Conservation (phyloP, 2,888 invertebrate species). For the Caenorhabditis panamensis region DNA sequence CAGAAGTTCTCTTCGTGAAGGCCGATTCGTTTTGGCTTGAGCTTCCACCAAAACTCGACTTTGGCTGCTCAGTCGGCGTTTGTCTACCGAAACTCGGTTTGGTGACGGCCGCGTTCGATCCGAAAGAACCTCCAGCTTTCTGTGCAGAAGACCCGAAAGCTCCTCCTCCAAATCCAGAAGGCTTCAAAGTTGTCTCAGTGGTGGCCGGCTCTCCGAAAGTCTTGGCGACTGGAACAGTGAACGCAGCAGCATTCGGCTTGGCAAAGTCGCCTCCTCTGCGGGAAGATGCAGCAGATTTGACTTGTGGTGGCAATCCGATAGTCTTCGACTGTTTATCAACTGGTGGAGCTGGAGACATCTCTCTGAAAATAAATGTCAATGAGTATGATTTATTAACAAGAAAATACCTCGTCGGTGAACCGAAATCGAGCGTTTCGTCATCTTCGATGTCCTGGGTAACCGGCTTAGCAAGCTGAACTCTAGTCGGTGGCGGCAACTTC, state of each 20-base stretch:
- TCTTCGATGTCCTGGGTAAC: not conserved
- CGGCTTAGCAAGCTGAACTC: not conserved
- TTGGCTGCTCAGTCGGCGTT: not conserved
- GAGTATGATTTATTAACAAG: too few species aligned
- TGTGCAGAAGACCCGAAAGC: not conserved
- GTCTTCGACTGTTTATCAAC: not conserved
- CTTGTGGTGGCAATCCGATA: not conserved
- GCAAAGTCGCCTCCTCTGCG: conserved; percentile 7
- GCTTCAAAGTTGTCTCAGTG: not conserved
- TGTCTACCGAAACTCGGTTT: not conserved
- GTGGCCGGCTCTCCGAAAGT: not conserved
- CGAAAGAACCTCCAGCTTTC: not conserved
- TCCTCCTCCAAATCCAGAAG: conserved; percentile 1
- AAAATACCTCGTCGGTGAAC: conserved; percentile 3
- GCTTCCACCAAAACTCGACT: too few species aligned
- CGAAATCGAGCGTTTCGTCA: conserved; percentile 25
- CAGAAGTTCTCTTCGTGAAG: not conserved
- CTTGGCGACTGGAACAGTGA: not conserved
- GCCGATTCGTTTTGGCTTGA: not conserved
- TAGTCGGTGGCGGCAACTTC: conserved; percentile 1
- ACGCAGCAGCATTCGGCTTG: not conserved
- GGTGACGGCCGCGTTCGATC: not conserved
- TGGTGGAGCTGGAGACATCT: conserved; percentile 16
- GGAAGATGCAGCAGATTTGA: conserved; percentile 3
- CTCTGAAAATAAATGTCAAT: not conserved